Evolutionary conservation across 53 echinoderm and acorn worm genomes (phyloP), one percentile per base, ranked within the genome.

Genomic region (Echinarachnius parma): DNA sequence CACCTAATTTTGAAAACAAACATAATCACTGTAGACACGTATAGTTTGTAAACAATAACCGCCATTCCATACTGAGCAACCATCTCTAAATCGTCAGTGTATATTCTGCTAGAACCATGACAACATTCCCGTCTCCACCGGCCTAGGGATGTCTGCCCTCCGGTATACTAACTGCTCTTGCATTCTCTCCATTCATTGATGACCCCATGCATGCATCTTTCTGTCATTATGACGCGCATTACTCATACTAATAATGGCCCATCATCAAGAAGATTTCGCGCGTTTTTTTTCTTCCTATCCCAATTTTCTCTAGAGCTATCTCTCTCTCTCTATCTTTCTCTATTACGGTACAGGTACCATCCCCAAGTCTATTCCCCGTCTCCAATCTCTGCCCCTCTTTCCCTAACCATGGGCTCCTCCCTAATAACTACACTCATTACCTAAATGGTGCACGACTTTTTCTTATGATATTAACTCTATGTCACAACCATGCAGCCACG

Each of bases 391-490:
- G 7, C 13, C 39, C 13, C 39, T 39, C 39, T 39, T 13, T 39
- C 39, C 13, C 39, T 39, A 13, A 9, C 39, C 13, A 7, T 39
- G 39, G 7, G 7, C 7, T 39, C 39, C 39, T 39, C 39, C 39
- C 39, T 39, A 9, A 7, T 13, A 11, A 19, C 34, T 32, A 27
- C 74, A 34, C 74, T 56, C 74, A 72, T 72, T 72, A 72, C 42
- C 74, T 72, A 72, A 72, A 72, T 72, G 57, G 74, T 33, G n/a
- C 57, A 37, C 74, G 42, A 45, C 56, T 72, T 23, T 42, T 39
- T 57, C n/a, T 58, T 54, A 55, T 72, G 39, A 25, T 37, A 72
- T 72, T 72, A 56, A 56, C 55, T 37, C 57, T 26, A 69, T 50
- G 48, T 69, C 69, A 9, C 50, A 69, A 27, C 69, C 69, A 69